phyloP scores from a whole-genome alignment of 1,140 invertebrate species.

The Littorina saxatilis region DNA sequence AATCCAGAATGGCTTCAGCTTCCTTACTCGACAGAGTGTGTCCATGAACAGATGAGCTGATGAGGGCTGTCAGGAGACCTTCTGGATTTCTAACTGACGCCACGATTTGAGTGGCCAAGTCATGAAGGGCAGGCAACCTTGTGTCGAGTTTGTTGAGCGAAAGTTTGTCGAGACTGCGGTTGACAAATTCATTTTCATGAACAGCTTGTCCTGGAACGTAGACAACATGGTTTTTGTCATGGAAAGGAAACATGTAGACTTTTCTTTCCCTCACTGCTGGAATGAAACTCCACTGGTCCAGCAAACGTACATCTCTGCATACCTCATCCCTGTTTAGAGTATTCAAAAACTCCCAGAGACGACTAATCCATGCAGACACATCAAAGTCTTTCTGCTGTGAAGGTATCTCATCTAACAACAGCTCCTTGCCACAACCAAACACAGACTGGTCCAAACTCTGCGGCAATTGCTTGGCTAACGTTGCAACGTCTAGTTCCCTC shows the following conservation, averaged over 20 bases:
- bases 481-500: background rate
- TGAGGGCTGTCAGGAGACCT: background rate
- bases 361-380: background rate
- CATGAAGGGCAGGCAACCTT: background rate
- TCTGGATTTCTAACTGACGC: slow-evolving; percentile 13
- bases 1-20: background rate
- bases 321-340: background rate
- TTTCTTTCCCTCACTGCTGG: background rate
- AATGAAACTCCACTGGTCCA: slow-evolving; percentile 25
- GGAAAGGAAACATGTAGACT: slow-evolving; percentile 11
- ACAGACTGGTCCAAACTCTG: background rate
- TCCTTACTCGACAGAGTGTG: background rate
- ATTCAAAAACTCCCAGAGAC: slow-evolving; percentile 11
- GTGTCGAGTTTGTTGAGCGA: background rate
- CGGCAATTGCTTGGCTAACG: slow-evolving; percentile 5
- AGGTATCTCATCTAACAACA: background rate
- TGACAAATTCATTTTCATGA: background rate
- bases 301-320: background rate
- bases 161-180: background rate
- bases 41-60: background rate
- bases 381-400: background rate
- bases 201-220: background rate
- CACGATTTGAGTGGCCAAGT: slow-evolving; percentile 3
- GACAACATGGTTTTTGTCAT: slow-evolving; percentile 2
- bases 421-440: background rate